phyloP scores from a whole-genome alignment of 2,797 vertebrate genomes.

The Poeciliopsis gracilis region DNA sequence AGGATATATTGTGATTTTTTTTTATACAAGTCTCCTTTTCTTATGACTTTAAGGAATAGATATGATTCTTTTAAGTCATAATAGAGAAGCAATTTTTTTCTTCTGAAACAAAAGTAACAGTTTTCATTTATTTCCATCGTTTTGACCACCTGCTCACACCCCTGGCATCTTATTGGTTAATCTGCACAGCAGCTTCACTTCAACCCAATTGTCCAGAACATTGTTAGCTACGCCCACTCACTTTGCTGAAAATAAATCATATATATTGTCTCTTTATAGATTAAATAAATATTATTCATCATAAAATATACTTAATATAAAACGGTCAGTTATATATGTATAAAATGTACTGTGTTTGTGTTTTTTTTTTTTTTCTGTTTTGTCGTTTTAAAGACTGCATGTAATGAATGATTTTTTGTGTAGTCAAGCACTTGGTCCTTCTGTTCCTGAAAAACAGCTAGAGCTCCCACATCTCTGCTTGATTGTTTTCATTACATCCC shows the following conservation, averaged over 20 bases:
- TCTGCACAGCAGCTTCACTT: background rate
- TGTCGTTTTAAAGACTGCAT: background rate
- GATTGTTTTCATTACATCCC: conserved; percentile 65
- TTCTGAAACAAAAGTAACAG: background rate
- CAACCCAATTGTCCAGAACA: background rate
- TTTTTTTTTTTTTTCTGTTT: too few relatives aligned
- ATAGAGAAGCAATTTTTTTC: background rate
- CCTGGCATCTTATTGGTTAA: background rate
- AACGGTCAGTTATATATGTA: background rate
- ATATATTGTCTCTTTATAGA: background rate
- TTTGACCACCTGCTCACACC: background rate
- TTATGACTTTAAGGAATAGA: too few relatives aligned
- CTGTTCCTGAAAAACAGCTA: conserved; percentile 41
- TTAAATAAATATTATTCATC: background rate
- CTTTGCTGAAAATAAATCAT: background rate
- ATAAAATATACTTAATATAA: background rate
- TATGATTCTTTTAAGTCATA: background rate
- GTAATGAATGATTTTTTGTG: background rate
- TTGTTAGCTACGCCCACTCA: background rate
- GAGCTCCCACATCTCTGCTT: conserved; percentile 49
- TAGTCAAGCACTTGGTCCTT: conserved; percentile 31
- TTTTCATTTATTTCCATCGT: background rate
- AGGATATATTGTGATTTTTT: too few relatives aligned
- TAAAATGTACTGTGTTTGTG: background rate
- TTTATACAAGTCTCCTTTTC: too few relatives aligned